Evolutionary conservation across 2,888 invertebrate species (phyloP).

Genomic region (Athrips mouffetella): DNA sequence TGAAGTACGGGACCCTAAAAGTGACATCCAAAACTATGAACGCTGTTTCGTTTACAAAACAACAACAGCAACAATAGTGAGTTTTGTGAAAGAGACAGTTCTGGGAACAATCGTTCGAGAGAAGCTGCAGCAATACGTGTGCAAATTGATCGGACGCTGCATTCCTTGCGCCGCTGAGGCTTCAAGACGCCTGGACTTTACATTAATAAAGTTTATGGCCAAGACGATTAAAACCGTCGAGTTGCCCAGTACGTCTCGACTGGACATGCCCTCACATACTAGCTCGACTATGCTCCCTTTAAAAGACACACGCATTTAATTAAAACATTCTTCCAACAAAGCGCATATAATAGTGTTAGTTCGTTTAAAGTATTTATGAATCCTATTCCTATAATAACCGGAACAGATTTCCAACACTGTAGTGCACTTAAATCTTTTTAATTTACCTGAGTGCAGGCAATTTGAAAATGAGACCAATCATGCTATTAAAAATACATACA

Average conservation of each 20-base stretch:
- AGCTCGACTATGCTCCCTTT: constrained; percentile 29
- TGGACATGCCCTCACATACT: constrained; percentile 27
- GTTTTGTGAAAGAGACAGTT: too few species aligned
- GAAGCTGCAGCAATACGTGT: constrained; percentile 1
- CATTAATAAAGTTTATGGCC: constrained; percentile 31
- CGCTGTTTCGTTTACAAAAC: too few species aligned
- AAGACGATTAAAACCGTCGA: constrained; percentile 38
- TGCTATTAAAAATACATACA: constrained; percentile 57
- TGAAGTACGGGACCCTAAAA: too few species aligned
- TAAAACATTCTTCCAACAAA: constrained; percentile 27
- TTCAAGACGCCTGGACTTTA: constrained; percentile 13
- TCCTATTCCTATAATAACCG: constrained; percentile 2
- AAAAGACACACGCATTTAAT: constrained; percentile 31
- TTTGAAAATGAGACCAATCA: constrained; percentile 54
- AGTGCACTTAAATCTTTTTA: constrained; percentile 24
- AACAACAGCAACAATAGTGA: too few species aligned
- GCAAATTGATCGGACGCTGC: constrained; percentile 7
- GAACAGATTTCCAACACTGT: constrained; percentile 4
- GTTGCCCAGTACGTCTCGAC: constrained; percentile 25
- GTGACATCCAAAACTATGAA: too few species aligned
- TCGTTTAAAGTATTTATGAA: not conserved
- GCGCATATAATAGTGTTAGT: not conserved
- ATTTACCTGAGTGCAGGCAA: constrained; percentile 39
- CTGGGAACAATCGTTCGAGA: not conserved
- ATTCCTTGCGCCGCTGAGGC: constrained; percentile 9